Evolutionary conservation across 2,113 vertebrate species (phyloP).

Genomic region (Chelonoidis abingdonii): DNA sequence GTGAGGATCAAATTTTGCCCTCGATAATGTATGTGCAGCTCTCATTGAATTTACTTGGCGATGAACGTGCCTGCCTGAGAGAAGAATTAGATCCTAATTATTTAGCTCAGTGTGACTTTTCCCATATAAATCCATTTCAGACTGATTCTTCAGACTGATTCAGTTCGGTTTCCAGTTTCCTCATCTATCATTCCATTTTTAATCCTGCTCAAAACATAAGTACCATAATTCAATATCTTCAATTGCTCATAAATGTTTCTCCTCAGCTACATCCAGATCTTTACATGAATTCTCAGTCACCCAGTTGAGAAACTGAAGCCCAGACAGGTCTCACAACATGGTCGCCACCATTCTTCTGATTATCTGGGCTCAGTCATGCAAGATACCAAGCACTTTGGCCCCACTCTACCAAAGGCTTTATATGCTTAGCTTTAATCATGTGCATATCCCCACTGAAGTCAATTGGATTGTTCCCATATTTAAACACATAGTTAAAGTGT

Average conservation of each 20-base stretch:
- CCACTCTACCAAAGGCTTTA: background rate
- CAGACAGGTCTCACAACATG: background rate
- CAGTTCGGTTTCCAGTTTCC: background rate
- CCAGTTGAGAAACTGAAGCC: background rate
- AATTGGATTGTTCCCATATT: background rate
- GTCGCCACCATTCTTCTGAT: background rate
- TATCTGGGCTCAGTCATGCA: background rate
- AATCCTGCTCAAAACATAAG: background rate
- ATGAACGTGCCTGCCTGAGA: background rate
- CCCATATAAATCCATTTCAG: background rate
- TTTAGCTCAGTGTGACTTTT: background rate
- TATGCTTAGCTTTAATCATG: background rate
- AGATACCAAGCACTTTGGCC: fast-evolving
- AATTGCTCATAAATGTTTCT: background rate
- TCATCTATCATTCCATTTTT: background rate
- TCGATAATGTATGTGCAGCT: background rate
- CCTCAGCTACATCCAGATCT: background rate
- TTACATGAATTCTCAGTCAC: fast-evolving
- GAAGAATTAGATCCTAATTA: background rate
- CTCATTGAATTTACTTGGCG: background rate
- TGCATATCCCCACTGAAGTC: background rate
- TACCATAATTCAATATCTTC: background rate
- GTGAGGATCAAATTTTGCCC: background rate
- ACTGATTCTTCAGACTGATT: background rate
- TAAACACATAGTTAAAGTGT: background rate